Evolutionary conservation across 2,113 vertebrate genomes (phyloP), one percentile per base, ranked within the genome.

Genomic region (Dipodomys spectabilis): DNA sequence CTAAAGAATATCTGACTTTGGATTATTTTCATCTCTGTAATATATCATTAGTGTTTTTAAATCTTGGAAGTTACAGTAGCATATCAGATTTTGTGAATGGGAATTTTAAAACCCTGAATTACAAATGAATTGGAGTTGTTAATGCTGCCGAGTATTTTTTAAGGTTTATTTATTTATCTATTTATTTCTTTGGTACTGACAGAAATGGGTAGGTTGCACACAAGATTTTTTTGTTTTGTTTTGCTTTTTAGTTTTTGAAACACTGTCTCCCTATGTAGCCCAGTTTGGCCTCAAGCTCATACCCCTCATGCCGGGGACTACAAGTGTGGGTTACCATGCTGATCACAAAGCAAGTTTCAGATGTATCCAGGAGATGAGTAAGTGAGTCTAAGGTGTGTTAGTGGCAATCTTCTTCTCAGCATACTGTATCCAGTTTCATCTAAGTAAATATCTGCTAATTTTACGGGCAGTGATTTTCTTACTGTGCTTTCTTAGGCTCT

Each of bases 101-200:
- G n/a, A 28, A 82, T 77, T 86, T 82, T 65, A 25, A 77, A 94
- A 77, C 65, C 39, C 28, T 15, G 62, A 92, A 68, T 77, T 88
- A 65, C 30, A 39, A 91, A 78, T 69, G n/a, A 64, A 68, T 96
- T 93, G 73, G 32, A 68, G 53, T 93, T 86, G 57, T 74, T 22
- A 80, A 86, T 90, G 49, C 62, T 27, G 69, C 3, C 30, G 19
- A 68, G 64, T 64, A 13, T n/a, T 73, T 92, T 82, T 86, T 73
- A 62, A 90, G 60, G 62, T 78, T 91, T 25, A 35, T 35, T 35
- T 35, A 35, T 35, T 35, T 35, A 35, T 35, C 35, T 35, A 35
- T 35, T 35, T 35, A 80, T 27, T 89, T 96, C 11, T 57, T 75
- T 74, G 35, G 65, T 78, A 62, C 60, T 45, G 49, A 65, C 39